Evolutionary conservation across 2,113 vertebrate genomes (phyloP).

Genomic region (Trachemys scripta): DNA sequence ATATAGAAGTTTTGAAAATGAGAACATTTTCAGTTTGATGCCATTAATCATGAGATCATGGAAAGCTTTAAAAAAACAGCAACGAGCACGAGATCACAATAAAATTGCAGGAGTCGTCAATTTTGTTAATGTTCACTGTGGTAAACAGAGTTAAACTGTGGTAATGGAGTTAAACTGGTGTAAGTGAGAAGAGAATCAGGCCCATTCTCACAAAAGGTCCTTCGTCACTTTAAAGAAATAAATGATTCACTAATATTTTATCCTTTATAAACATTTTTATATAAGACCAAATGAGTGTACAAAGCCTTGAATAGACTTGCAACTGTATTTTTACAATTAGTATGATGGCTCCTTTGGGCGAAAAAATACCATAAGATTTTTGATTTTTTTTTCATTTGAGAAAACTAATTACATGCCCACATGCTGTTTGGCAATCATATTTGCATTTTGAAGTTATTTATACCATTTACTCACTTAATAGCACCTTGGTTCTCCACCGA

Average conservation of each 20-base stretch:
- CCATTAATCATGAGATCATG: neutral
- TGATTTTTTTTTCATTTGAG: neutral
- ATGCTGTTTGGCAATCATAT: neutral
- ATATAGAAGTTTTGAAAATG: neutral
- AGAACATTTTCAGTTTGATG: neutral
- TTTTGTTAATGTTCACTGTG: neutral
- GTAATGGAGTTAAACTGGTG: neutral
- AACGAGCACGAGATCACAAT: neutral
- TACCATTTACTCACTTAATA: neutral
- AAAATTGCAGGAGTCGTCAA: neutral
- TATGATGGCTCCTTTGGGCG: neutral
- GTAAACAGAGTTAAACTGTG: neutral
- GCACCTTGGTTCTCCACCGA: neutral
- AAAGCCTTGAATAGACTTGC: neutral
- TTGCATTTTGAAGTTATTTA: neutral
- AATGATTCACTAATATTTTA: neutral
- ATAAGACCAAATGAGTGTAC: neutral
- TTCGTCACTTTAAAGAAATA: neutral
- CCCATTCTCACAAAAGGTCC: neutral
- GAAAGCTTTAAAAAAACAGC: neutral
- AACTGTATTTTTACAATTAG: neutral
- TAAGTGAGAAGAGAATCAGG: neutral
- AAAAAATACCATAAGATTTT: rapidly evolving
- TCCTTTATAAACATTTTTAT: neutral
- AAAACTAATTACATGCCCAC: neutral